A percentile compares a stretch with the other conserved stretches of the same genome.
phyloP scores from a whole-genome alignment of 92 coral and sea anemone species.

The Porites rus region DNA sequence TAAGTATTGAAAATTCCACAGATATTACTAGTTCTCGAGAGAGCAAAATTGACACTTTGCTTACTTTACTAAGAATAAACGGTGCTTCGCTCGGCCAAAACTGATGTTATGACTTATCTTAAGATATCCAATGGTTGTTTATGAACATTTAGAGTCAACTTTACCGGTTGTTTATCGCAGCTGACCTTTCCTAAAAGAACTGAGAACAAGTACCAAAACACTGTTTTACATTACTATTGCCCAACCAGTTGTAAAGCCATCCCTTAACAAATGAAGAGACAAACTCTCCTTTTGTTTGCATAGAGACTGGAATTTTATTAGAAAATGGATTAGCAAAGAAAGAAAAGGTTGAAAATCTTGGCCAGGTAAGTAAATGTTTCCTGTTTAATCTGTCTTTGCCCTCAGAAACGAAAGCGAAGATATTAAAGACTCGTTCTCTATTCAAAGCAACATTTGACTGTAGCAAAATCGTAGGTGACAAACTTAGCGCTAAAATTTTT shows the following conservation, averaged over 20 bases:
- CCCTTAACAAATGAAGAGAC: slow-evolving; percentile 12
- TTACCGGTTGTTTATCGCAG: slow-evolving; percentile 41
- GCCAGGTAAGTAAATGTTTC: slow-evolving; percentile 10
- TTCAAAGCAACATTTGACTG: neutral
- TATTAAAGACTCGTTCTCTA: neutral
- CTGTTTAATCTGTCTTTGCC: neutral
- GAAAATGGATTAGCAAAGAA: slow-evolving; percentile 10
- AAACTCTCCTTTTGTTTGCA: slow-evolving; percentile 10
- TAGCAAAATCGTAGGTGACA: neutral
- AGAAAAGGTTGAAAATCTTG: neutral
- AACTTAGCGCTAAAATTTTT: neutral
- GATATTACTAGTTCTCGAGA: neutral
- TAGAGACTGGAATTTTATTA: neutral
- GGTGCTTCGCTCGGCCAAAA: neutral
- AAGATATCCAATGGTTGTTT: neutral
- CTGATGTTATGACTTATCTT: neutral
- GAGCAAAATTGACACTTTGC: neutral
- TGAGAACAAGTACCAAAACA: slow-evolving; percentile 35
- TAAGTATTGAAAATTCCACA: neutral
- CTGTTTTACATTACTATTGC: neutral
- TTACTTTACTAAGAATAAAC: neutral
- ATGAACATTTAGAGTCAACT: slow-evolving; percentile 7
- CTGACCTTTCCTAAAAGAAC: slow-evolving; percentile 41
- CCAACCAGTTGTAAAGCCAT: slow-evolving; percentile 2
- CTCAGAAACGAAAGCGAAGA: neutral